Evolutionary conservation across 2,113 vertebrate species (phyloP), one percentile per base, ranked within the genome.

Genomic region (Spilogale gracilis): DNA sequence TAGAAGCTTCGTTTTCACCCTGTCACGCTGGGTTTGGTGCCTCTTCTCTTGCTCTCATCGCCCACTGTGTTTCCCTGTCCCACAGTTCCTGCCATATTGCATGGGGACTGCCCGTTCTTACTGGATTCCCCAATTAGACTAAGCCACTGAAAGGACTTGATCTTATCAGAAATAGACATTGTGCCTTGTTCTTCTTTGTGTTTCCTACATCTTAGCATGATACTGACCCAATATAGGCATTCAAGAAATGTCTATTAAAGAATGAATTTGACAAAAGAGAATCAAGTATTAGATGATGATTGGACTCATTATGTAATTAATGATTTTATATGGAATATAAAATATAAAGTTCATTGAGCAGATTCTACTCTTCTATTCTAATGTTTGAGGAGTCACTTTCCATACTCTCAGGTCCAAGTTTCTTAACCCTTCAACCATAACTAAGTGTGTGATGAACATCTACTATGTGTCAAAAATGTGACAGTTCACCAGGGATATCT

Each of bases 221-320:
- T 74, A 74, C 60, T 71, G 43, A 82, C 45, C 84, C 63, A 52
- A n/a, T 88, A 38, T 3, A 79, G 21, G 23, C 9, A 50, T 54
- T 92, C 69, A 92, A 95, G 63, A 91, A 81, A 54, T 54, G 65
- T 48, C 65, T 56, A 20, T n/a, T 60, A 13, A 86, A 78, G 25
- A 86, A 52, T 73, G 7, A 52, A 27, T 78, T 85, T 95, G 63
- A 14, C 89, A 81, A 76, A 93, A 93, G 81, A 94, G 60, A 91
- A 87, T 94, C 12, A 21, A 48, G 3, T 63, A 25, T 56, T 96
- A 81, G n/a, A 63, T 58, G 43, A 88, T 91, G 17, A 65, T 83
- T 95, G 86, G 65, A 85, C 23, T 38, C 38, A 38, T 38, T 38
- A 38, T 38, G 38, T 38, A 38, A 38, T 38, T 38, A 38, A 38